A percentile compares a stretch with the other conserved stretches of the same genome.
These are phyloP conservation scores for Rhinogobio ventralis DNA, from an alignment of 2,797 vertebrate genomes.

Conservation along the genomic window DNA sequence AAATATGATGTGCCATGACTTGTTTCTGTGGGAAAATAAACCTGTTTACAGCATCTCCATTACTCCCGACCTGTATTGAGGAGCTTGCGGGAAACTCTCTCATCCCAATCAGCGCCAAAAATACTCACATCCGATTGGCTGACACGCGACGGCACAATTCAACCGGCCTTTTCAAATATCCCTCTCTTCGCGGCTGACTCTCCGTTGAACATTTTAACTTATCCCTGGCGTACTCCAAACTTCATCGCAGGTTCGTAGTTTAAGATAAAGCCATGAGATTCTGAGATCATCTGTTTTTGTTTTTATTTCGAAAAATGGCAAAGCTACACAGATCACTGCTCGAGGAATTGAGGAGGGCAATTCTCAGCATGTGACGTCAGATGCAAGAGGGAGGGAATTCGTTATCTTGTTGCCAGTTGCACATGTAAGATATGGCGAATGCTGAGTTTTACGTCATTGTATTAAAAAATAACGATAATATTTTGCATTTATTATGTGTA, in stretches of 20 bases:
- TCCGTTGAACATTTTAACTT: slow-evolving; percentile 51
- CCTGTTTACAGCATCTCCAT: slow-evolving; percentile 71
- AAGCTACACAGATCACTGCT: slow-evolving; percentile 43
- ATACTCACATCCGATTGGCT: slow-evolving; percentile 91
- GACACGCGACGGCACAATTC: slow-evolving; percentile 75
- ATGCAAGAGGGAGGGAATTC: slow-evolving; percentile 41
- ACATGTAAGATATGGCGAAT: not conserved
- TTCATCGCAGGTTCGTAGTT: not conserved
- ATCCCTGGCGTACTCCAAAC: not conserved
- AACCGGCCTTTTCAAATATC: slow-evolving; percentile 89
- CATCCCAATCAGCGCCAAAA: slow-evolving; percentile 95
- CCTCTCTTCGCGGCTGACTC: slow-evolving; percentile 34
- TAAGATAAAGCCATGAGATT: not conserved
- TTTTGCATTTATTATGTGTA: not conserved
- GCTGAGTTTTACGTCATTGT: not conserved
- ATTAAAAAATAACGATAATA: not conserved
- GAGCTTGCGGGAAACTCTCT: slow-evolving; percentile 81
- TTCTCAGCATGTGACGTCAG: slow-evolving; percentile 64
- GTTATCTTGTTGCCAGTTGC: slow-evolving; percentile 54
- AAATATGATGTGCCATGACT: not conserved
- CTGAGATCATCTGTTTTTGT: slow-evolving; percentile 42
- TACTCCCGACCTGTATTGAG: slow-evolving; percentile 72
- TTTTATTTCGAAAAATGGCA: slow-evolving; percentile 49
- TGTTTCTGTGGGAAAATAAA: slow-evolving; percentile 55
- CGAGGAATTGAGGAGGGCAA: slow-evolving; percentile 56